These are phyloP conservation scores for Zhuqinia jingwanae DNA, from an alignment of 2,888 invertebrate genomes.

Conservation along the genomic window DNA sequence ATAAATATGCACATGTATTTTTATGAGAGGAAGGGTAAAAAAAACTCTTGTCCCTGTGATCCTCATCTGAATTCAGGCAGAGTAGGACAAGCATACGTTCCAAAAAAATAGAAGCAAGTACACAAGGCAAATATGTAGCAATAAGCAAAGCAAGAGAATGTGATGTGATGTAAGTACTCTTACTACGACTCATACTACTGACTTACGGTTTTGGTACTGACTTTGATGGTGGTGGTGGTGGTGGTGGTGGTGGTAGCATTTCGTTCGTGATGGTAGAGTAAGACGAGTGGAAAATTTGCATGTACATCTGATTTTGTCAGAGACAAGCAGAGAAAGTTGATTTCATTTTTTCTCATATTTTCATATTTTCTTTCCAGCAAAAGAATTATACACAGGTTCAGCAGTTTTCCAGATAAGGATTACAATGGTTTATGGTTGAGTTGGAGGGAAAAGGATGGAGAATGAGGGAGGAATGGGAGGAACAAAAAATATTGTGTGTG, in stretches of 20 bases:
- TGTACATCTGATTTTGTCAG: constrained; percentile 74
- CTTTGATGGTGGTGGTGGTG: not conserved
- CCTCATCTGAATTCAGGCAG: constrained; percentile 67
- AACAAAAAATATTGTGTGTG: constrained; percentile 41
- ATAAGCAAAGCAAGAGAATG: constrained; percentile 23
- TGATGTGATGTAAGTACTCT: too few relatives aligned
- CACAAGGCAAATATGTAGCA: constrained; percentile 24
- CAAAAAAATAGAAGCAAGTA: constrained; percentile 36
- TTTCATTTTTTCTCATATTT: constrained; percentile 70
- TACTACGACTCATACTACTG: not conserved
- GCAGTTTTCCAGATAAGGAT: constrained; percentile 67
- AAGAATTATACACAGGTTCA: constrained; percentile 68
- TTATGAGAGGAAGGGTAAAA: constrained; percentile 22
- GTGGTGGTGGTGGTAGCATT: constrained; percentile 12
- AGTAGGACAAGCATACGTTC: constrained; percentile 34
- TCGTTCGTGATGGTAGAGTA: constrained; percentile 38
- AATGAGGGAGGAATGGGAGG: constrained; percentile 2
- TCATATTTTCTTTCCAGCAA: constrained; percentile 52
- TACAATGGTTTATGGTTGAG: constrained; percentile 67
- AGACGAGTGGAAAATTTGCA: constrained; percentile 73
- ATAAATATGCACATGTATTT: constrained; percentile 24
- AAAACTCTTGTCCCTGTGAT: constrained; percentile 41
- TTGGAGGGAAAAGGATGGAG: constrained; percentile 22
- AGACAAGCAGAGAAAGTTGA: constrained; percentile 74
- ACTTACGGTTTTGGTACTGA: constrained; percentile 19